Percentiles rank a stretch among this genome's conserved stretches.
phyloP scores from a whole-genome alignment of 2,888 invertebrate genomes.

The Lasioglossum pauxillum region DNA sequence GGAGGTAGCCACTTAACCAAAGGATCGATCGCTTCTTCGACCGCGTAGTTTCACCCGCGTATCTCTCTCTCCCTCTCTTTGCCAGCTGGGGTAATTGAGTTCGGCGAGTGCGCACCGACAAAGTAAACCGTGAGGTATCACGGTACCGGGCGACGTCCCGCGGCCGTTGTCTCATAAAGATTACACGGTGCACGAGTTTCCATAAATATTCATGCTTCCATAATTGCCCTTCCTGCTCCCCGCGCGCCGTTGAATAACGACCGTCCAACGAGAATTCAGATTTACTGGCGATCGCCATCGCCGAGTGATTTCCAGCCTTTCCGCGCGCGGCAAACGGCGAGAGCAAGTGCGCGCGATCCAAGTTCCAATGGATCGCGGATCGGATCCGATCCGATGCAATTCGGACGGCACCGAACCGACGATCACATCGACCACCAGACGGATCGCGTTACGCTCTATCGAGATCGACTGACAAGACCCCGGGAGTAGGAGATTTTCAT shows the following conservation, averaged over 20 bases:
- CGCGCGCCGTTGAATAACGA: constrained; percentile 54
- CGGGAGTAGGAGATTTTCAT: constrained; percentile 34
- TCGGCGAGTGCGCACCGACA: constrained; percentile 70
- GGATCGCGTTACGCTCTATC: constrained; percentile 36
- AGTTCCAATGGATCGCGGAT: not conserved
- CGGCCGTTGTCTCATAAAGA: constrained; percentile 73
- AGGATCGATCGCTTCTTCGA: constrained; percentile 66
- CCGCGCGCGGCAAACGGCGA: not conserved
- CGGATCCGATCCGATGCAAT: constrained; percentile 7
- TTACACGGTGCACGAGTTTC: constrained; percentile 72
- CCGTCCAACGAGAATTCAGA: constrained; percentile 70
- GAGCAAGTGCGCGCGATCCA: not conserved
- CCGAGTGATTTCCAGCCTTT: constrained; percentile 32
- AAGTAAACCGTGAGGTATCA: constrained; percentile 71
- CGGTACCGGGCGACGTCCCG: constrained; percentile 60
- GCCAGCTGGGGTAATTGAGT: constrained; percentile 68
- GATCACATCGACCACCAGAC: constrained; percentile 5
- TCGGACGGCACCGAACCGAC: not conserved
- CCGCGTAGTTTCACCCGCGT: constrained; percentile 51
- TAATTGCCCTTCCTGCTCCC: constrained; percentile 64
- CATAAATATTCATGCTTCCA: constrained; percentile 75
- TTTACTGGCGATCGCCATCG: constrained; percentile 55
- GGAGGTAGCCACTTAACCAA: constrained; percentile 64
- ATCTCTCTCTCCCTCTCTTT: constrained; percentile 13
- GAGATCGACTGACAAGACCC: constrained; percentile 13